Percentiles rank a stretch among this genome's conserved stretches.
Conservation (phyloP, 1,140 invertebrate genomes). For the Gerris buenoi region DNA sequence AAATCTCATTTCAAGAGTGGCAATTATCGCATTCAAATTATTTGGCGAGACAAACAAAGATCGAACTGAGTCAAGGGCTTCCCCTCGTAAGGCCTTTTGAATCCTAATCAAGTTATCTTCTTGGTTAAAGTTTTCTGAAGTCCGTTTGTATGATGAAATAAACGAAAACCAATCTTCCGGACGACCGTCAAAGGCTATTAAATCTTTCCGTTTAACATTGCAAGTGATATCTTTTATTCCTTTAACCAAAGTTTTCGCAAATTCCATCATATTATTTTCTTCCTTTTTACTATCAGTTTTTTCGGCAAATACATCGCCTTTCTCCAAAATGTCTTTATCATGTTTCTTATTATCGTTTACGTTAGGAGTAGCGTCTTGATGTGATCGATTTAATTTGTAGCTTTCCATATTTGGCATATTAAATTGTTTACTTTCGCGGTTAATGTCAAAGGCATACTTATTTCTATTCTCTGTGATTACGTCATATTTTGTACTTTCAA, state of each 20-base stretch:
- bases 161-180: background rate
- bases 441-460: no score
- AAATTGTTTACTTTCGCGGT: no score
- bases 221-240: background rate
- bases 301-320: no score
- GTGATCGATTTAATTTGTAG: no score
- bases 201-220: background rate
- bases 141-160: background rate
- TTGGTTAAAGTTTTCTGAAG: background rate
- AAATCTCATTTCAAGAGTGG: background rate
- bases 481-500: no score
- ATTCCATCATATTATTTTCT: background rate
- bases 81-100: background rate
- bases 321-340: no score
- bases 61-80: background rate
- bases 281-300: no score
- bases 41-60: background rate
- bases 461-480: no score
- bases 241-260: background rate
- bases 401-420: no score
- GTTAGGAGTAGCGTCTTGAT: no score
- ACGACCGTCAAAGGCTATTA: background rate
- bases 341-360: no score
- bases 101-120: background rate
- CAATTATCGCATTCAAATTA: background rate